phyloP scores from a whole-genome alignment of 92 coral and sea anemone species.

The Heliopora coerulea region DNA sequence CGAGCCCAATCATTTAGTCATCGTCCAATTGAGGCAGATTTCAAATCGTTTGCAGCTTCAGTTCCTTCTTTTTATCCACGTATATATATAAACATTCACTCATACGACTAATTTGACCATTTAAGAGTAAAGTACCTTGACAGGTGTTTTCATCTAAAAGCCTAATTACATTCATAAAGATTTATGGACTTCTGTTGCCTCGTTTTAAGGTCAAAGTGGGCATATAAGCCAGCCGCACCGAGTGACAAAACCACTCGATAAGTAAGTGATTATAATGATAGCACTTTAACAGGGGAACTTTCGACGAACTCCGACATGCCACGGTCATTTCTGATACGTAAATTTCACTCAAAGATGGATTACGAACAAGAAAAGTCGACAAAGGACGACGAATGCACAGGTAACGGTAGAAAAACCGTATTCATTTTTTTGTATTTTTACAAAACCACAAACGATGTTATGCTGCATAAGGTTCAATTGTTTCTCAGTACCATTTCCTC shows the following conservation, averaged over 20 bases:
- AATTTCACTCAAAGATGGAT: slow-evolving; percentile 20
- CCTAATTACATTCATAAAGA: slow-evolving; percentile 19
- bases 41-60: neutral
- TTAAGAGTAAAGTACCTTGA: slow-evolving; percentile 12
- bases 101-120: slow-evolving; percentile 32
- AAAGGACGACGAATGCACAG: neutral
- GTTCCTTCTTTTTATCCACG: slow-evolving; percentile 20
- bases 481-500: too few species aligned
- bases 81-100: slow-evolving; percentile 1
- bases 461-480: too few species aligned
- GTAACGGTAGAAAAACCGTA: neutral
- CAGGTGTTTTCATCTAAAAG: slow-evolving; percentile 33
- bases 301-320: slow-evolving; percentile 9
- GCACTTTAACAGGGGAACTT: neutral
- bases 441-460: too few species aligned
- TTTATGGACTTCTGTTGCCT: slow-evolving; percentile 21
- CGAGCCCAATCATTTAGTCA: too few species aligned
- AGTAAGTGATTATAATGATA: neutral
- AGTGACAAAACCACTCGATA: neutral
- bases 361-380: neutral
- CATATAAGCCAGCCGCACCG: neutral
- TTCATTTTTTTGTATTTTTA: neutral
- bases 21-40: neutral
- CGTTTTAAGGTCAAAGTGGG: slow-evolving; percentile 13
- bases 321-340: slow-evolving; percentile 32